phyloP scores from a whole-genome alignment of 1,140 invertebrate genomes.

The Maconellicoccus hirsutus region DNA sequence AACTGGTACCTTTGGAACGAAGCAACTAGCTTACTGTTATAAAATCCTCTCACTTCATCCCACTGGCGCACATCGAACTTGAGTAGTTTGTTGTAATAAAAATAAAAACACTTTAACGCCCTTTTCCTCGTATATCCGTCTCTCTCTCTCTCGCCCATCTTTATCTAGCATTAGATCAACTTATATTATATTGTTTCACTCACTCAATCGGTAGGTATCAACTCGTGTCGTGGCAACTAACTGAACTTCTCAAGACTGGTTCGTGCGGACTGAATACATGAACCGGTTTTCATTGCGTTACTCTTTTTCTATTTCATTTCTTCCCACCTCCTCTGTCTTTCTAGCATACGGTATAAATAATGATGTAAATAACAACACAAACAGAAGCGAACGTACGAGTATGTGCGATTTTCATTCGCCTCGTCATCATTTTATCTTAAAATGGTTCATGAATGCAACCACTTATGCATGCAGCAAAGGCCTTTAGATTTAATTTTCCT shows the following conservation, averaged over 20 bases:
- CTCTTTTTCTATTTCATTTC: not conserved
- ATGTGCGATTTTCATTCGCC: not conserved
- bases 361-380: not conserved
- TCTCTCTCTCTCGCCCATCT: conserved; percentile 6
- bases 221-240: conserved; percentile 8
- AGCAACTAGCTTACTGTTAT: not conserved
- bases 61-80: conserved; percentile 7
- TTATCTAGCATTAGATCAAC: not conserved
- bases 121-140: not conserved
- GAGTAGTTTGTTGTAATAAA: conserved; percentile 20
- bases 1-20: not conserved
- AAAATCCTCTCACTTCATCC: not conserved
- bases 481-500: too few relatives aligned
- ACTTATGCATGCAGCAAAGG: too few relatives aligned
- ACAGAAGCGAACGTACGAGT: not conserved
- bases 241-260: conserved; percentile 11
- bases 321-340: not conserved
- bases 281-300: conserved; percentile 15
- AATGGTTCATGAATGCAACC: too few relatives aligned
- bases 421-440: too few relatives aligned
- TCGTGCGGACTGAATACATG: not conserved
- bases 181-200: not conserved
- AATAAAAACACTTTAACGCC: conserved; percentile 12
- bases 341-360: not conserved
- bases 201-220: conserved; percentile 14